Evolutionary conservation across 2,888 invertebrate genomes (phyloP), one percentile per base, ranked within the genome.

Genomic region (Abscondita cerata): DNA sequence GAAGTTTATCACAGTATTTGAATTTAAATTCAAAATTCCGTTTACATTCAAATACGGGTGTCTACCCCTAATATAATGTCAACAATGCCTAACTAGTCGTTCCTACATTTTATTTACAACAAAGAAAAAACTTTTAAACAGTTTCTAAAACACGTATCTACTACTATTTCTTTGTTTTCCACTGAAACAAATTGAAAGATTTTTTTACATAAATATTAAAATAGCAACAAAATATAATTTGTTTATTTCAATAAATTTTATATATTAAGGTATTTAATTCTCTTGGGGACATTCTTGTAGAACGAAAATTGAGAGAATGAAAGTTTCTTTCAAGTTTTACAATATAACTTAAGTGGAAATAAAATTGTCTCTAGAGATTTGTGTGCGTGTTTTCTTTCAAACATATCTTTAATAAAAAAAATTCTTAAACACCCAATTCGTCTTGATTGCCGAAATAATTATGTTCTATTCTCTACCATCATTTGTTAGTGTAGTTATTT

Each of bases 51-150:
- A 44, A 57, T 57, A 33, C 51, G 57, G 57, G 57, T 15, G 19
- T 51, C 57, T n/a, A n/a, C n/a, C n/a, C n/a, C n/a, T 57, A 57
- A 57, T 57, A 19, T 57, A 41, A 50, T 51, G 51, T 57, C 50
- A 57, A 57, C 34, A 57, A 20, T 19, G 41, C 57, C 50, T 41
- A 57, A 34, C 31, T 20, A 56, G 36, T 47, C 40, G 9, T 46
- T 40, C 8, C 36, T 34, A 1, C 6, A 36, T 12, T 47, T 47
- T 47, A 48, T 20, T 38, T 31, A 12, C 36, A 38, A 34, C 19
- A 47, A 48, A 15, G 15, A 44, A 25, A 15, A 15, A n/a, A 20
- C 5, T 44, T 44, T n/a, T 16, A 34, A 44, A 46, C 16, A 34
- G 25, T 15, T 13, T 18, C 9, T 19, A 54, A 33, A 16, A 15